Percentiles rank a stretch among this genome's conserved stretches.
Conservation (phyloP, 1,140 invertebrate genomes). For the Papilio dardanus region DNA sequence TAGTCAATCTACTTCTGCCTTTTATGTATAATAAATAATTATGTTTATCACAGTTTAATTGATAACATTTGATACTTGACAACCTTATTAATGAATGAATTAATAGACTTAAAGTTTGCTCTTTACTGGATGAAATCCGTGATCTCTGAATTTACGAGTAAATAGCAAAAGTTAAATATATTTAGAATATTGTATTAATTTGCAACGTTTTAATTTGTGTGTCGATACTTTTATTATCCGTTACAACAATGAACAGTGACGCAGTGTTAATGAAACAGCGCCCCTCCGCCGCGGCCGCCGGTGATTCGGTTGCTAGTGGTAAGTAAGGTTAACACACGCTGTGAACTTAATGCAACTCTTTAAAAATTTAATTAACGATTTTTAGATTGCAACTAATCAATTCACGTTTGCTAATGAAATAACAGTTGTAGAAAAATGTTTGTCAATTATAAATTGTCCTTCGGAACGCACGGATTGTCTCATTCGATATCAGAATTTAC, state of each 20-base stretch:
- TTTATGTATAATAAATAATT: background rate
- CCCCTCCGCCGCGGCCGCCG: too few relatives aligned
- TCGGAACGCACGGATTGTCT: background rate
- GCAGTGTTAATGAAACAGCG: conserved; percentile 38
- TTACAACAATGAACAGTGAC: conserved; percentile 44
- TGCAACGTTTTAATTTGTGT: background rate
- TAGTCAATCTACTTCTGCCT: background rate
- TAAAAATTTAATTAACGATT: conserved; percentile 29
- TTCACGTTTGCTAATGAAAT: conserved; percentile 16
- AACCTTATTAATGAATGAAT: background rate
- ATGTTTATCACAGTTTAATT: background rate
- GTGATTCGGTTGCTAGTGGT: background rate
- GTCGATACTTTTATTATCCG: background rate
- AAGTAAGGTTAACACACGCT: conserved; percentile 28
- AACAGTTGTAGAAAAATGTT: conserved; percentile 28
- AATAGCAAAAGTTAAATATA: too few relatives aligned
- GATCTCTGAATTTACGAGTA: background rate
- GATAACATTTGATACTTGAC: background rate
- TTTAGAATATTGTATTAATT: background rate
- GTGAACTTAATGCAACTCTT: conserved; percentile 30
- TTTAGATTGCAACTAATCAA: conserved; percentile 21
- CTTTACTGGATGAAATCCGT: background rate
- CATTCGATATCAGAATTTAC: background rate
- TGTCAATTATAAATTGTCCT: conserved; percentile 35
- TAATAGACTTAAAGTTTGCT: background rate